Evolutionary conservation across 2,113 vertebrate genomes (phyloP).

Genomic region (Zosterops japonicus): DNA sequence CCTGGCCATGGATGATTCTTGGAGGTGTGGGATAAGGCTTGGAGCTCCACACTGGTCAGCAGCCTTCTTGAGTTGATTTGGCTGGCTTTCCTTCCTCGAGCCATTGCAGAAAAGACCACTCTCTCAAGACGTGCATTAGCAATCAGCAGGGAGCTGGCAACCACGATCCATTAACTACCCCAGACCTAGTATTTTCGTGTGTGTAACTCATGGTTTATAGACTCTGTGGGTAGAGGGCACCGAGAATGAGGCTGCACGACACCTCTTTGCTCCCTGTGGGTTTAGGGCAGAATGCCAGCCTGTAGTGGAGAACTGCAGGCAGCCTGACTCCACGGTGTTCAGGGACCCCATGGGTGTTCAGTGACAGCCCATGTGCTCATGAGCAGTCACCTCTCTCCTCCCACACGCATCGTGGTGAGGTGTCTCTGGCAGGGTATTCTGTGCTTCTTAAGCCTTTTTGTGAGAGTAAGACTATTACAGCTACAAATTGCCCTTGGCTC

Average conservation of each 20-base stretch:
- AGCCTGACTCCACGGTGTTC: background rate
- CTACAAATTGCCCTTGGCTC: background rate
- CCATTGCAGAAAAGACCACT: background rate
- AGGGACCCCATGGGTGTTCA: background rate
- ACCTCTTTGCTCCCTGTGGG: background rate
- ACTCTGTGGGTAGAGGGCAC: background rate
- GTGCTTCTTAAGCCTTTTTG: background rate
- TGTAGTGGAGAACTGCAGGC: background rate
- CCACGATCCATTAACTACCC: background rate
- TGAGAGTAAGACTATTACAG: background rate
- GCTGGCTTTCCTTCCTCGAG: background rate
- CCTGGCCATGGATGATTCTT: background rate
- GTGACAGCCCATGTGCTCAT: background rate
- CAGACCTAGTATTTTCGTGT: background rate
- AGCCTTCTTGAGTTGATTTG: background rate
- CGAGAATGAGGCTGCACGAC: background rate
- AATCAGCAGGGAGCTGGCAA: background rate
- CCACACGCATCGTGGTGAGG: rapidly evolving
- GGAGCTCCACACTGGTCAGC: background rate
- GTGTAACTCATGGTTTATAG: background rate
- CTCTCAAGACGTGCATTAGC: background rate
- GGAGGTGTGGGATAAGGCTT: background rate
- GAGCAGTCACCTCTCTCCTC: background rate
- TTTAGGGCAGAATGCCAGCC: background rate
- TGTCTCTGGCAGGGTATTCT: background rate